Conservation (phyloP, 2,113 vertebrate species). For the Mobula hypostoma region DNA sequence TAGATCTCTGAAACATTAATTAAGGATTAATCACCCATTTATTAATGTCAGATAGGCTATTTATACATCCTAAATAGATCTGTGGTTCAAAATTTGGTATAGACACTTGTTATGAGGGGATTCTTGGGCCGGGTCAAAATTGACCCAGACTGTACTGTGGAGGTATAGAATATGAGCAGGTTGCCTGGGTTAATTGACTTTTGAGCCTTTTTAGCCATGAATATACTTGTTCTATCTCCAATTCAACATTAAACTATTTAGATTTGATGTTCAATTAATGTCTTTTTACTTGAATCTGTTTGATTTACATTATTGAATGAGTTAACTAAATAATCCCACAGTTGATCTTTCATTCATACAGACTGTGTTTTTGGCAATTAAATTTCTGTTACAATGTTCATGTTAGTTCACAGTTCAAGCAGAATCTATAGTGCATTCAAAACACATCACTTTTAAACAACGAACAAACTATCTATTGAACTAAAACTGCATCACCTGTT, state of each 20-base stretch:
- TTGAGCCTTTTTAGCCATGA: neutral
- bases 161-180: too few relatives aligned
- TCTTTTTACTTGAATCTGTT: neutral
- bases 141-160: too few relatives aligned
- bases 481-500: neutral
- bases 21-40: too few relatives aligned
- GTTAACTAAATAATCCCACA: neutral
- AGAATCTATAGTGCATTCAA: neutral
- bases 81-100: too few relatives aligned
- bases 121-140: too few relatives aligned
- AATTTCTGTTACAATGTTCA: neutral
- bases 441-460: neutral
- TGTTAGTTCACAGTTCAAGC: neutral
- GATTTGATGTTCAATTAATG: too few relatives aligned
- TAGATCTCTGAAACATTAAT: too few relatives aligned
- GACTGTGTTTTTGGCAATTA: neutral
- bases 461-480: too few relatives aligned
- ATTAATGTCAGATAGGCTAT: too few relatives aligned
- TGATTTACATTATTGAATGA: neutral
- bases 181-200: neutral
- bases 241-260: neutral
- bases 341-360: neutral
- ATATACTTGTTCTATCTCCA: neutral
- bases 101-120: too few relatives aligned
- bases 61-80: too few relatives aligned